Evolutionary conservation across 2,797 vertebrate genomes (phyloP).

Genomic region (Limosa lapponica): DNA sequence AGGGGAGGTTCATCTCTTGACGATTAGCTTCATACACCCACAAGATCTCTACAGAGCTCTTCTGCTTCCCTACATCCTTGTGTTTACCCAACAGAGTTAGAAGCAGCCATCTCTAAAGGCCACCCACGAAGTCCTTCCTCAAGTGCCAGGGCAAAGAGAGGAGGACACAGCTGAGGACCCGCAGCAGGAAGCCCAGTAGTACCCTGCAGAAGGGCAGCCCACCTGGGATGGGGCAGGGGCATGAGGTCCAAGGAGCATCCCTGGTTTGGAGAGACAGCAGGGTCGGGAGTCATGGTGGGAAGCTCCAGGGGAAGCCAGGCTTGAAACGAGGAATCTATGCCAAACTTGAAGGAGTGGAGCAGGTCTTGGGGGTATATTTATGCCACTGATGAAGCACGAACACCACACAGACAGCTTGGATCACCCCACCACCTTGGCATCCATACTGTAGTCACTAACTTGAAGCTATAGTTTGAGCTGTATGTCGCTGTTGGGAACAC

Average conservation of each 20-base stretch:
- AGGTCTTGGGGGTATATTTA: background rate
- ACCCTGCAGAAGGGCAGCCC: background rate
- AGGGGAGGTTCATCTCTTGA: background rate
- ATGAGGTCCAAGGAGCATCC: background rate
- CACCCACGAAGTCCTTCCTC: background rate
- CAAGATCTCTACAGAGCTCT: background rate
- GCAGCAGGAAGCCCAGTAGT: background rate
- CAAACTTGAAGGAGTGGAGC: background rate
- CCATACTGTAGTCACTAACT: background rate
- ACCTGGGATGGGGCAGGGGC: background rate
- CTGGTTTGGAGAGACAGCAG: background rate
- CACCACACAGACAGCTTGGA: background rate
- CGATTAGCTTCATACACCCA: background rate
- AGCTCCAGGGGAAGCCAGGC: background rate
- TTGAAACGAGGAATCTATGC: background rate
- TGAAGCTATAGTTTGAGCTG: background rate
- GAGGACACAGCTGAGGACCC: accelerated
- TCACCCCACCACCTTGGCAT: background rate
- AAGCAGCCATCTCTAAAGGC: background rate
- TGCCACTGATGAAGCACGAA: background rate
- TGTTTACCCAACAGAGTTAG: background rate
- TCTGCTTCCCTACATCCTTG: background rate
- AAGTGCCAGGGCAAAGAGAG: background rate
- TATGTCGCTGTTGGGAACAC: background rate
- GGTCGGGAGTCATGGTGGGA: accelerated